These are phyloP conservation scores for Diorhabda sublineata DNA, from an alignment of 1,140 invertebrate genomes.

Conservation along the genomic window DNA sequence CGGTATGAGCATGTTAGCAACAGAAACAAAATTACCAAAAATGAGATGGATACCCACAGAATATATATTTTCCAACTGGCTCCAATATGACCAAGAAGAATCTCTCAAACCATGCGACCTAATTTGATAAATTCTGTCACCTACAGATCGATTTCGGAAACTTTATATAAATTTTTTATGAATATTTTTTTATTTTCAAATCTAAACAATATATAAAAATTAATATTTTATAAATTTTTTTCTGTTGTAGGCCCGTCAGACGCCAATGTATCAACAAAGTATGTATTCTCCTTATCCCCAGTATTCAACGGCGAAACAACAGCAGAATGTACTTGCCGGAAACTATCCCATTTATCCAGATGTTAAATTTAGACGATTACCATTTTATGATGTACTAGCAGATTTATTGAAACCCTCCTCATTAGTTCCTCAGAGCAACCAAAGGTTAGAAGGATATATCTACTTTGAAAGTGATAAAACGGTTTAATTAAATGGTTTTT, in stretches of 20 bases:
- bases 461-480: too few relatives aligned
- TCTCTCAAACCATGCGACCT: not conserved
- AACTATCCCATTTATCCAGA: constrained; percentile 78
- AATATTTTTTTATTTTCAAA: not conserved
- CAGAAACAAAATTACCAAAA: too few relatives aligned
- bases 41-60: too few relatives aligned
- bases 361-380: constrained; percentile 83
- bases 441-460: constrained; percentile 34
- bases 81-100: too few relatives aligned
- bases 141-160: too few relatives aligned
- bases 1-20: too few relatives aligned
- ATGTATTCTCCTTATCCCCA: constrained; percentile 36
- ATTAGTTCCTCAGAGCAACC: constrained; percentile 68
- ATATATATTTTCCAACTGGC: too few relatives aligned
- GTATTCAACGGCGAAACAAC: constrained; percentile 28
- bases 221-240: not conserved
- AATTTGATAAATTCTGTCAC: not conserved
- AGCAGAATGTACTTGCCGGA: constrained; percentile 20
- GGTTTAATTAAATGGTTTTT: too few relatives aligned
- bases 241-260: constrained; percentile 24
- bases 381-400: constrained; percentile 86
- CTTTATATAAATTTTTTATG: too few relatives aligned
- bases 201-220: not conserved
- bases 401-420: constrained; percentile 88
- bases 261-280: constrained; percentile 27